A percentile compares a stretch with the other conserved stretches of the same genome.
Evolutionary conservation across 2,888 invertebrate genomes (phyloP).

Genomic region (Carcina quercana): DNA sequence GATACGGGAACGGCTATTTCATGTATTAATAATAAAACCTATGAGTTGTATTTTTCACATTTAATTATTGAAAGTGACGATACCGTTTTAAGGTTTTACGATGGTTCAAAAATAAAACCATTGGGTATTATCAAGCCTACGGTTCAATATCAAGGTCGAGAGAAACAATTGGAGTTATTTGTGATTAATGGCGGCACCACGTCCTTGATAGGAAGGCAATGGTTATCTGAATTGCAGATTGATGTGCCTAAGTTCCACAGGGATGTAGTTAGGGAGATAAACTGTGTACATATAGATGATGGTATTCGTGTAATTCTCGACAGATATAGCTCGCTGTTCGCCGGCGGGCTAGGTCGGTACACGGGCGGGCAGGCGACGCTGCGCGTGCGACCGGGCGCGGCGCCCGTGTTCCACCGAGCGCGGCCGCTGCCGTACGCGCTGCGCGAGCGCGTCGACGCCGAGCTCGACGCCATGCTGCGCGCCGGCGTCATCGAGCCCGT

Average conservation of each 20-base stretch:
- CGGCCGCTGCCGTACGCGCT: constrained; percentile 1
- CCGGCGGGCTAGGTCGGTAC: not conserved
- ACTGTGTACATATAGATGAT: not conserved
- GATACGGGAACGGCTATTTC: constrained; percentile 13
- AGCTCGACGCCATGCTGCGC: not conserved
- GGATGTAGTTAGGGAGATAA: not conserved
- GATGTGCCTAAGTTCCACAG: constrained; percentile 3
- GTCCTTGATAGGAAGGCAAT: constrained; percentile 10
- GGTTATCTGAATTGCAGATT: constrained; percentile 10
- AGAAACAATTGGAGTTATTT: constrained; percentile 9
- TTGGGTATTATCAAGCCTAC: constrained; percentile 5
- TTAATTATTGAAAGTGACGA: constrained; percentile 8
- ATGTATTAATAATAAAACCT: constrained; percentile 7
- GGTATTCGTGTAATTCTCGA: not conserved
- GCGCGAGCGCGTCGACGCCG: not conserved
- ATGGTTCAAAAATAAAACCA: constrained; percentile 5
- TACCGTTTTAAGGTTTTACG: constrained; percentile 7
- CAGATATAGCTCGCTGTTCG: not conserved
- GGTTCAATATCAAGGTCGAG: constrained; percentile 2
- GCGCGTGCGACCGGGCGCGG: not conserved
- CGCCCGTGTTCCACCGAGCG: constrained; percentile 1
- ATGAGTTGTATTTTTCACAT: constrained; percentile 6
- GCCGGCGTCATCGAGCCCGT: not conserved
- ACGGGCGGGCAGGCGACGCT: constrained; percentile 1
- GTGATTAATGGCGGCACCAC: constrained; percentile 9